A percentile compares a stretch with the other conserved stretches of the same genome.
These are phyloP conservation scores for Atta colombica DNA, from an alignment of 1,140 invertebrate species.

Conservation along the genomic window DNA sequence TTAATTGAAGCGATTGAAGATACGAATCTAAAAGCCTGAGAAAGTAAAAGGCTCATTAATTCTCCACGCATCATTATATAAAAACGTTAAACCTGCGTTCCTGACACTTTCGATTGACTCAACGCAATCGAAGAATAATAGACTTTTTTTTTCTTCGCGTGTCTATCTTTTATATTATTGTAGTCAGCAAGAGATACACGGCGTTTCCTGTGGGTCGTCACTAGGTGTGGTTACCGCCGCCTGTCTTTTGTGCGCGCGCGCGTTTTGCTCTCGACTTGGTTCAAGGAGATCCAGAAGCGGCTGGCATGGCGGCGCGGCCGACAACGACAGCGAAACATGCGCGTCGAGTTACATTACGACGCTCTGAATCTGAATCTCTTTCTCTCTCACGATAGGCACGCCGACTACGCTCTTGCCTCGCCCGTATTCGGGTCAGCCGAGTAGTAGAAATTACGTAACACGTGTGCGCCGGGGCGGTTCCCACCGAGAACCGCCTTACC, in stretches of 20 bases:
- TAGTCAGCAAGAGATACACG: constrained; percentile 52
- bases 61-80: constrained; percentile 37
- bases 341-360: constrained; percentile 83
- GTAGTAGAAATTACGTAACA: constrained; percentile 80
- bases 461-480: constrained; percentile 77
- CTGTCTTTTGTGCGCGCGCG: constrained; percentile 72
- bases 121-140: constrained; percentile 15
- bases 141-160: constrained; percentile 15
- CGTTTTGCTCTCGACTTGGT: constrained; percentile 78
- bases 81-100: not conserved
- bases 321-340: constrained; percentile 61
- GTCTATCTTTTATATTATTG: constrained; percentile 47
- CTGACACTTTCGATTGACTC: constrained; percentile 23
- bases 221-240: constrained; percentile 67
- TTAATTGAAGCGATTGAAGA: constrained; percentile 20
- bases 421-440: constrained; percentile 84
- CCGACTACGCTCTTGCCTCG: constrained; percentile 68
- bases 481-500: constrained; percentile 78
- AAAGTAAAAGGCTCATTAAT: constrained; percentile 48
- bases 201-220: constrained; percentile 75
- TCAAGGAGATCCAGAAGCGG: constrained; percentile 82
- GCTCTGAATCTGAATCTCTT: constrained; percentile 85
- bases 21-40: constrained; percentile 29
- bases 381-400: constrained; percentile 84
- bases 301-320: constrained; percentile 5